Evolutionary conservation across 1,140 invertebrate genomes (phyloP), one percentile per base, ranked within the genome.

Genomic region (Heliconius melpomene): DNA sequence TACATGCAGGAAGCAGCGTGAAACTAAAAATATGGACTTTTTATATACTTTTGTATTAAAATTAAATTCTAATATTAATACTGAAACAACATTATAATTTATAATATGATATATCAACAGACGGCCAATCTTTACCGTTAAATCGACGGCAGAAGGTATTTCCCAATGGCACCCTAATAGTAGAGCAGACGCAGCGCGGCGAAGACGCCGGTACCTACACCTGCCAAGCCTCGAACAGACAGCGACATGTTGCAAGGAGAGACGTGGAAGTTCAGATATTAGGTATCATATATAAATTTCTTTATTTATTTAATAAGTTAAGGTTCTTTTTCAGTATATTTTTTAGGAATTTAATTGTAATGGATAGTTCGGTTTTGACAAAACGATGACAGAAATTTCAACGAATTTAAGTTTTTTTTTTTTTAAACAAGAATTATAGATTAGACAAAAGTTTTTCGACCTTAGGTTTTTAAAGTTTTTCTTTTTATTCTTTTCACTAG

Each of bases 71-170:
- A 16, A 16, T 46, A 3, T 13, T 5, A 46, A 46, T 46, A 13
- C 40, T 46, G 3, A 46, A 46, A 46, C 40, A 40, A 40, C 40
- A 23, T 57, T 57, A 57, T n/a, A 57, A 57, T 23, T 57, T n/a
- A 2, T 72, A 32, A 32, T 32, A 72, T 38, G 1, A 2, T 23
- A 38, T 76, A 13, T 76, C 70, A 74, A 81, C 81, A 94, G 98
- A 98, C 91, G 97, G 97, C 7, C 96, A 97, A 92, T 95, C 96
- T 23, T 92, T 99, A 52, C 98, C 98, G 26, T 96, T 97, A 54
- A 99, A 98, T 91, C 96, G 98, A 82, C 95, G 98, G 72, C 98
- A 99, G 91, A 96, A 97, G 84, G 97, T 98, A 46, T 98, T 97
- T 82, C 95, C 96, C 84, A 98, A 99, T 90, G 98, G 98, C 29